Evolutionary conservation across 1,140 invertebrate genomes (phyloP).

Genomic region (Cephus cinctus): DNA sequence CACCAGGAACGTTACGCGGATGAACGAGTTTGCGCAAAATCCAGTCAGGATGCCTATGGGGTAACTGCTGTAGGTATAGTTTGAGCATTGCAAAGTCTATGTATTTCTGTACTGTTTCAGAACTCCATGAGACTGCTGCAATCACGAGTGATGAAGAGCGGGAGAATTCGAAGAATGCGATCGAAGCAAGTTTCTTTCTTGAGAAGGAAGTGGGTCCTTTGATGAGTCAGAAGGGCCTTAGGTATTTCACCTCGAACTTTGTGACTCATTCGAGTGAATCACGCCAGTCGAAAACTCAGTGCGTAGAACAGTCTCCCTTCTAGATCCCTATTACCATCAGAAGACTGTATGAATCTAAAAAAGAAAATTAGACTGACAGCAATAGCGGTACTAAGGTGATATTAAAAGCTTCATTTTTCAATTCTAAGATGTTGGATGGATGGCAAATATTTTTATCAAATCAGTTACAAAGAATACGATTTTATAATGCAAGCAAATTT

Average conservation of each 20-base stretch:
- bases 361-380: background rate
- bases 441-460: too few relatives aligned
- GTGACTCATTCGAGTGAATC: background rate
- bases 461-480: too few relatives aligned
- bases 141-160: background rate
- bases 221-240: slow-evolving; percentile 13
- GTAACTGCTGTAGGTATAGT: too few relatives aligned
- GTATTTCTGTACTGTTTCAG: too few relatives aligned
- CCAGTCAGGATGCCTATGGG: too few relatives aligned
- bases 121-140: too few relatives aligned
- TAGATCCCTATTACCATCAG: background rate
- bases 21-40: too few relatives aligned
- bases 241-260: slow-evolving; percentile 13
- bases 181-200: slow-evolving; percentile 15
- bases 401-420: too few relatives aligned
- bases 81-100: too few relatives aligned
- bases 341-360: background rate
- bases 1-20: too few relatives aligned
- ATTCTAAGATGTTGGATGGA: too few relatives aligned
- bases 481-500: too few relatives aligned
- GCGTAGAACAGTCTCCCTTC: background rate
- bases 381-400: background rate
- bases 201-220: slow-evolving; percentile 4
- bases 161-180: slow-evolving; percentile 28
- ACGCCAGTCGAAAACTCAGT: background rate